Evolutionary conservation across 1,140 invertebrate genomes (phyloP), one percentile per base, ranked within the genome.

Genomic region (Pseudomyrmex gracilis): DNA sequence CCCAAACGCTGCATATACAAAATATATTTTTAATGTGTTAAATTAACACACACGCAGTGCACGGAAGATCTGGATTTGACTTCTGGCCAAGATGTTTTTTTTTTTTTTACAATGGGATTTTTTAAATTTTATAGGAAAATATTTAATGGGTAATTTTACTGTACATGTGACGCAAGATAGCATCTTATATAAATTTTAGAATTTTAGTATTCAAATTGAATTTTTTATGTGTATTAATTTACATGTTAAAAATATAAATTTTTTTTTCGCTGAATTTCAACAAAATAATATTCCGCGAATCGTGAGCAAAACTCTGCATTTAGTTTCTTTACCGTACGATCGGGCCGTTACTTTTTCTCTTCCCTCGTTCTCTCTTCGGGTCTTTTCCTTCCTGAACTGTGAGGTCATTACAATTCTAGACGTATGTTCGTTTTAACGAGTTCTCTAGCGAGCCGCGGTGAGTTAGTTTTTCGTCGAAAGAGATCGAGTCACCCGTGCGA

Each of bases 381-480:
- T 20, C n/a, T 76, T 1, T 20, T 53, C 22, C 12, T 76, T 51
- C n/a, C 1, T n/a, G 24, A 24, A 66, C 22, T 13, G n/a, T 4
- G n/a, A 64, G 15, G 22, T 76, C 24, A 47, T 76, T 51, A 17
- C 24, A 12, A 66, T 67, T 77, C 61, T 45, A 55, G 17, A 55
- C n/a, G 24, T 76, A 66, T 76, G 24, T 77, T 67, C 45, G 73
- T 77, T 77, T 63, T 53, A 9, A 20, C 34, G 17, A 77, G n/a
- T 24, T 34, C 34, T 34, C 34, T 34, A 34, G 34, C 34, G 7
- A 34, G 34, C 34, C 34, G 34, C 73, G 20, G 15, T 22, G 61
- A 77, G 47, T 66, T 34, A 17, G 47, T 77, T 77, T 77, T 77
- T 77, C 61, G 61, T 9, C 49, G 61, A 77, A 77, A 24, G n/a